These are phyloP conservation scores for Brachionus koreanus DNA, from an alignment of 1,140 invertebrate genomes.

Conservation along the genomic window DNA sequence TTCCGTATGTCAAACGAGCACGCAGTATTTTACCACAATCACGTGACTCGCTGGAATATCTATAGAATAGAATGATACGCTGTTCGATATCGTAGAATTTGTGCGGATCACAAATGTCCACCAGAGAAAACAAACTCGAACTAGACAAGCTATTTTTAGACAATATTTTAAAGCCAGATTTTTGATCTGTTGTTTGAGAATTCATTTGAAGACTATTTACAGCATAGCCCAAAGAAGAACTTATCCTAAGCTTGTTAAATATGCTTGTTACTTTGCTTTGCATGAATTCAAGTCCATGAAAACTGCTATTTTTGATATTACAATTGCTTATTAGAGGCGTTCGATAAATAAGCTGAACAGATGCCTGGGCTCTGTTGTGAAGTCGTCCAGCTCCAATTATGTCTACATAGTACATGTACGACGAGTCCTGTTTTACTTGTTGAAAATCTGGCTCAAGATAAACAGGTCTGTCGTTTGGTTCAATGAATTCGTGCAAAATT, in stretches of 20 bases:
- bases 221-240: background rate
- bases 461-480: constrained; percentile 4
- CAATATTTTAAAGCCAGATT: constrained; percentile 35
- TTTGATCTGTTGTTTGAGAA: constrained; percentile 38
- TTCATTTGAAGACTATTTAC: background rate
- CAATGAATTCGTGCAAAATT: background rate
- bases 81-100: constrained; percentile 36
- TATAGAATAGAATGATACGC: constrained; percentile 86
- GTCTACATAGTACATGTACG: constrained; percentile 42
- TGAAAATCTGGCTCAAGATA: constrained; percentile 18
- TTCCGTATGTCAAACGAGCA: constrained; percentile 48
- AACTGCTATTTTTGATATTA: constrained; percentile 17
- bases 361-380: background rate
- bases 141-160: background rate
- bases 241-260: background rate
- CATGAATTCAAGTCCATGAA: constrained; percentile 32
- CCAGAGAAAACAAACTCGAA: background rate
- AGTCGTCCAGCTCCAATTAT: constrained; percentile 6
- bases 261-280: background rate
- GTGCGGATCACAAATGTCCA: constrained; percentile 39
- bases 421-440: constrained; percentile 22
- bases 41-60: constrained; percentile 89
- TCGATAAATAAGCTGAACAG: constrained; percentile 8
- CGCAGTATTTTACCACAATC: constrained; percentile 95
- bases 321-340: constrained; percentile 17